phyloP scores from a whole-genome alignment of 1,140 invertebrate species.

The Brachionus paranguensis region DNA sequence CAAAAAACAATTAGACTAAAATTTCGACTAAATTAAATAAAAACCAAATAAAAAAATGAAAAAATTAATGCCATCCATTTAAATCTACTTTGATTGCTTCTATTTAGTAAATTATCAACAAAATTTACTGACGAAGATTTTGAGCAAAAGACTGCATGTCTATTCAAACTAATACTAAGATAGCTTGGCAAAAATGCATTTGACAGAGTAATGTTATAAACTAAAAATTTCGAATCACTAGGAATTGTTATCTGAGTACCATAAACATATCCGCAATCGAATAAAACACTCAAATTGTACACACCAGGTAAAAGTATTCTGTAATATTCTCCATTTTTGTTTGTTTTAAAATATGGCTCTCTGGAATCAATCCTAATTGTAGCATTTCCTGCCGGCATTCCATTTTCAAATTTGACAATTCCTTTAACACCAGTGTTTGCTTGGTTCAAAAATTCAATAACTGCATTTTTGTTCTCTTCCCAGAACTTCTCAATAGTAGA shows the following conservation, averaged over 20 bases:
- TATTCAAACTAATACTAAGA: not conserved
- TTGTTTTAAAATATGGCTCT: constrained; percentile 23
- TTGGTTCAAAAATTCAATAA: constrained; percentile 18
- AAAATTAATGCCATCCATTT: not conserved
- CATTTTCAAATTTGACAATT: constrained; percentile 37
- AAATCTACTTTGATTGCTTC: not conserved
- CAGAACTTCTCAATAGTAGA: not conserved
- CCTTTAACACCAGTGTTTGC: constrained; percentile 32
- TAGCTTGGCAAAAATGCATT: not conserved
- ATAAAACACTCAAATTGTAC: constrained; percentile 12
- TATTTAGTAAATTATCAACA: not conserved
- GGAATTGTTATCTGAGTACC: not conserved
- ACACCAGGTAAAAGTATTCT: not conserved
- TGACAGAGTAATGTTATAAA: not conserved
- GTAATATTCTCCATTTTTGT: constrained; percentile 30
- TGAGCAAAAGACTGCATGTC: not conserved
- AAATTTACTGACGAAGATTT: not conserved
- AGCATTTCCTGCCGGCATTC: not conserved
- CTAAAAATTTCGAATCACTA: not conserved
- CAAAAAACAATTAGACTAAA: not conserved
- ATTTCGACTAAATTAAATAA: not conserved
- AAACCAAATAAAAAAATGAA: not conserved
- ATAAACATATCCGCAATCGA: not conserved
- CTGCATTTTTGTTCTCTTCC: not conserved
- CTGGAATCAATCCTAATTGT: constrained; percentile 12